Conservation (phyloP, 2,888 invertebrate genomes). For the Caenorhabditis sp. region DNA sequence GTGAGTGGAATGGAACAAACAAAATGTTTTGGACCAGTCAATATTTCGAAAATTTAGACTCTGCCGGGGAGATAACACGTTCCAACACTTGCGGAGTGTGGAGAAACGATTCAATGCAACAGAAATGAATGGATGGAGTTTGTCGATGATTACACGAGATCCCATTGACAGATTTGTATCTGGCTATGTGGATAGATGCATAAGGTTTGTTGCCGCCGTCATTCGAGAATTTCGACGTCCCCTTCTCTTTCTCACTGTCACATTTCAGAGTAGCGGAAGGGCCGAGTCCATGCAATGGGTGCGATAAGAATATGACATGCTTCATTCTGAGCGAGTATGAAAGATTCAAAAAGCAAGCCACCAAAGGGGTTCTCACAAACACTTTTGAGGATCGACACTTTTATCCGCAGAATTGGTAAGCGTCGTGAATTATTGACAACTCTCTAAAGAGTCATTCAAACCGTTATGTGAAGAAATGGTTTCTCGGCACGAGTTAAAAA, state of each 20-base stretch:
- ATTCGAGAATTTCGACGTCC: not conserved
- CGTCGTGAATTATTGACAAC: conserved; percentile 39
- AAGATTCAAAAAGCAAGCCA: conserved; percentile 70
- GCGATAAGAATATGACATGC: conserved; percentile 79
- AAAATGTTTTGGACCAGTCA: too few species aligned
- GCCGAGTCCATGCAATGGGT: conserved; percentile 76
- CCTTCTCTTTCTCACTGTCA: conserved; percentile 38
- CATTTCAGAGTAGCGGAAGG: conserved; percentile 68
- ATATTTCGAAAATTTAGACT: too few species aligned
- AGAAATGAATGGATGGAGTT: conserved; percentile 61
- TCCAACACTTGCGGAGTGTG: conserved; percentile 44
- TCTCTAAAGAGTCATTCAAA: conserved; percentile 12
- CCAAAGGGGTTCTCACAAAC: conserved; percentile 51
- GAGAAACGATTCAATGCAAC: conserved; percentile 56
- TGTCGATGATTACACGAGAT: conserved; percentile 76
- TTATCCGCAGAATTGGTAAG: conserved; percentile 80
- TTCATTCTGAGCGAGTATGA: conserved; percentile 77
- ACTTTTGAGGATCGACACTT: conserved; percentile 79
- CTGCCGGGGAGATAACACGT: conserved; percentile 72
- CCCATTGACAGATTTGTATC: conserved; percentile 79
- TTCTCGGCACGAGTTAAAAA: not conserved
- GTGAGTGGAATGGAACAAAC: too few species aligned
- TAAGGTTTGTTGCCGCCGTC: conserved; percentile 68
- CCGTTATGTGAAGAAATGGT: not conserved
- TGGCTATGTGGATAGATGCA: conserved; percentile 80